Base-by-base conservation (phyloP, 2,797 vertebrate genomes). In the Myotis vivesi region DNA sequence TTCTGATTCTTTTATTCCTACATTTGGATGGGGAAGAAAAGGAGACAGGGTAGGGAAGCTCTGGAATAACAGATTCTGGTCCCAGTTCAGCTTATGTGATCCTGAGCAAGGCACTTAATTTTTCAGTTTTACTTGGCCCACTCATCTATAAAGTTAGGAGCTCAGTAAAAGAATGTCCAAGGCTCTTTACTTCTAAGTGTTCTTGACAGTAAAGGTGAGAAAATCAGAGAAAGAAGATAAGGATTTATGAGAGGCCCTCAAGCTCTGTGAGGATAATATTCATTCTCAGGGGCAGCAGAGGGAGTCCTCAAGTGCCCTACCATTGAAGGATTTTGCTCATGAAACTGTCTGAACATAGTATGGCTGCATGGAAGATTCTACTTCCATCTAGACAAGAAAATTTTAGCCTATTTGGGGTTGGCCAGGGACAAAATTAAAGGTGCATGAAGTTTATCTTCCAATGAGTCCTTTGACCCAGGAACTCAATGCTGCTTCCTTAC, bases 381-480 rank as follows among this genome's bases (percentile, higher is more conserved):
- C 46, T 53, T 72, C 75, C 28, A 86, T 59, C 51, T 79, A 93
- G n/a, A 84, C 16, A 93, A 91, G 19, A 94, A 55, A 80, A 73
- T 94, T 89, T 94, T 49, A 80, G 44, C 15, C 33, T 44, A 33
- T 22, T 57, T 4, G 30, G 46, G 19, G 17, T 55, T 87, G 38
- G 33, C 25, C 53, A 80, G 33, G 53, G 25, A 33, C 15, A 89
- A 79, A 86, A 75, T 46, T 51, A 49, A 94, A 91, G 44, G n/a
- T 25, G 25, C 23, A 59, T 66, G 33, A 88, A 87, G 13, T 90
- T 94, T 94, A 82, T 73, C n/a, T 91, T 95, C 49, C 82, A 94
- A 41, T 23, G 49, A 91, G 20, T 72, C 30, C 53, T 96, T 38
- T 85, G 71, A 91, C 1, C 3, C 30, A 55, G 8, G 36, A 80